phyloP scores from a whole-genome alignment of 2,888 invertebrate species.

The Atethmia centrago region DNA sequence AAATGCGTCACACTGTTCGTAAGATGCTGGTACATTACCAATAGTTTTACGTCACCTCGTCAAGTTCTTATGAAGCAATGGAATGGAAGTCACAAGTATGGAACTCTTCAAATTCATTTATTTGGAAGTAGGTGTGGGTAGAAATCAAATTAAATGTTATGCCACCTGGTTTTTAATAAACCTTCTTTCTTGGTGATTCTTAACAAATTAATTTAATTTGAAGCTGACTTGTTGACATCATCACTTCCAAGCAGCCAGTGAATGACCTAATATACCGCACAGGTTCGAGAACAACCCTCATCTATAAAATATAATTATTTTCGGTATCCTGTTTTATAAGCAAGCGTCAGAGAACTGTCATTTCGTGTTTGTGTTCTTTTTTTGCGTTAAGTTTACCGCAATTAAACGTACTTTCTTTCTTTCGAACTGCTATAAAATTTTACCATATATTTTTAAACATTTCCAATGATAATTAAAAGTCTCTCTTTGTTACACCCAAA shows the following conservation, averaged over 20 bases:
- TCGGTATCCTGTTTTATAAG: too few relatives aligned
- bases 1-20: constrained; percentile 28
- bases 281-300: background rate
- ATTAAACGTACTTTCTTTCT: too few relatives aligned
- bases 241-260: too few relatives aligned
- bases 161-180: background rate
- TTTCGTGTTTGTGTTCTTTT: too few relatives aligned
- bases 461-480: background rate
- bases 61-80: background rate
- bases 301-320: background rate
- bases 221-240: background rate
- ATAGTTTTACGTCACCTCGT: background rate
- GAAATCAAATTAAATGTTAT: background rate
- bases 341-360: background rate
- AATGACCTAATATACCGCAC: background rate
- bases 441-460: background rate
- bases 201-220: background rate
- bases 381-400: too few relatives aligned
- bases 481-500: background rate
- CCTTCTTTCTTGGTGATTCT: background rate
- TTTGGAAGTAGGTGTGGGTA: background rate
- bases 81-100: background rate
- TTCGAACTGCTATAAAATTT: too few relatives aligned
- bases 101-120: background rate
- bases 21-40: background rate